A percentile compares a stretch with the other conserved stretches of the same genome.
Evolutionary conservation across 2,113 vertebrate genomes (phyloP).

Genomic region (Thamnophis sirtalis): DNA sequence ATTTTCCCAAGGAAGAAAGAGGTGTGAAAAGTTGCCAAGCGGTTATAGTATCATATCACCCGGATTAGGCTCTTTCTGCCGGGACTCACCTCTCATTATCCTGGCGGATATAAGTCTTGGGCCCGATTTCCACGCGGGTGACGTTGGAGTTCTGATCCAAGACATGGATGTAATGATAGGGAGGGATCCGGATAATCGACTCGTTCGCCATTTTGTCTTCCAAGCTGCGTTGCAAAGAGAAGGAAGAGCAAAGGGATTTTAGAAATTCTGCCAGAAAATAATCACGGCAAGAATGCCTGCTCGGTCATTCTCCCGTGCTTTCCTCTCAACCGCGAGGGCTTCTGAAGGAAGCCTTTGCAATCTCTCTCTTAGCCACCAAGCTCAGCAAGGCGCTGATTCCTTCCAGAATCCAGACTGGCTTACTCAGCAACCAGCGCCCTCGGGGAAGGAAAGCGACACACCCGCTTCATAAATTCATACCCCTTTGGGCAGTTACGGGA

Average conservation of each 20-base stretch:
- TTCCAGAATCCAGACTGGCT: neutral
- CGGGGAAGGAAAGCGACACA: neutral
- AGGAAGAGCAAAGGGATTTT: neutral
- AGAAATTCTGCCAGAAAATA: neutral
- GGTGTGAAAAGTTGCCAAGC: neutral
- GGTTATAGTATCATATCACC: too few relatives aligned
- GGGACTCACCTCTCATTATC: constrained; percentile 82
- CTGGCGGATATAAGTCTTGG: constrained; percentile 88
- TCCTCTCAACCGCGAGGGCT: neutral
- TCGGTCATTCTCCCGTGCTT: neutral
- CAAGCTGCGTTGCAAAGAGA: neutral
- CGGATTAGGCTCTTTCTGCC: too few relatives aligned
- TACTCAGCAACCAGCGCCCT: neutral
- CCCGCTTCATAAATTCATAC: neutral
- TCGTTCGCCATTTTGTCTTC: constrained; percentile 48
- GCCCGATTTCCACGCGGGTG: constrained; percentile 81
- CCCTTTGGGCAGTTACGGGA: neutral
- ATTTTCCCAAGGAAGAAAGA: neutral
- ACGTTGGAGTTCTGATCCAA: constrained; percentile 91
- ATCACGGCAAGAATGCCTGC: neutral
- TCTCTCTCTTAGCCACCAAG: neutral
- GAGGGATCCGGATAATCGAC: constrained; percentile 88
- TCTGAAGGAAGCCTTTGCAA: neutral
- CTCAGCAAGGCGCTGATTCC: neutral
- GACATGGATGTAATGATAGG: constrained; percentile 87